phyloP scores from a whole-genome alignment of 2,888 invertebrate genomes.

The Hipparchia sbordonii region DNA sequence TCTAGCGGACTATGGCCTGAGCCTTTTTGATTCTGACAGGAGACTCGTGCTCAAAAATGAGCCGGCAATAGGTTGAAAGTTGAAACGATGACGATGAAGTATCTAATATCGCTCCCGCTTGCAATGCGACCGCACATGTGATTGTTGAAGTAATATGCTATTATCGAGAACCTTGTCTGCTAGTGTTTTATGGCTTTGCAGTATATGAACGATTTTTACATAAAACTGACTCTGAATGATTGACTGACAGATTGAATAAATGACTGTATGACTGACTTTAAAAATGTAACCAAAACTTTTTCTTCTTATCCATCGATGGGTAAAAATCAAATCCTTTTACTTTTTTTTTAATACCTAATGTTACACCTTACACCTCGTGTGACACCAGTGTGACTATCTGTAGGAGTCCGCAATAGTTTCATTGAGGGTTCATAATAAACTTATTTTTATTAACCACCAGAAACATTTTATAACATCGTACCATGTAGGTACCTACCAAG shows the following conservation, averaged over 20 bases:
- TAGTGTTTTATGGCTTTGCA: constrained; percentile 27
- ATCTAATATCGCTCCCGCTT: background rate
- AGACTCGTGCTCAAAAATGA: background rate
- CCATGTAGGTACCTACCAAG: background rate
- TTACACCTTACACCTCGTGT: too few species aligned
- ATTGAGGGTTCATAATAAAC: too few species aligned
- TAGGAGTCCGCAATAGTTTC: too few species aligned
- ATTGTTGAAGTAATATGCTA: constrained; percentile 28
- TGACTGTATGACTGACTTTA: background rate
- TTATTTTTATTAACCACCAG: too few species aligned
- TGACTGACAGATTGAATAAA: background rate
- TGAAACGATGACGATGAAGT: background rate
- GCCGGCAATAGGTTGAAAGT: too few species aligned
- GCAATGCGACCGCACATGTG: constrained; percentile 15
- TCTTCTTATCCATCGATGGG: too few species aligned
- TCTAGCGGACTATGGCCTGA: too few species aligned
- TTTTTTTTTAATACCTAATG: too few species aligned
- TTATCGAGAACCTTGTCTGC: constrained; percentile 27
- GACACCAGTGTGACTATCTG: too few species aligned
- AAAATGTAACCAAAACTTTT: too few species aligned
- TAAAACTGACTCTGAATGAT: constrained; percentile 3
- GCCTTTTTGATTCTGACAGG: background rate
- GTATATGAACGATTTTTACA: constrained; percentile 22
- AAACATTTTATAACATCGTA: background rate
- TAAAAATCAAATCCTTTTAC: too few species aligned